Conservation (phyloP, 2,888 invertebrate species). For the Diplazon laetatorius region DNA sequence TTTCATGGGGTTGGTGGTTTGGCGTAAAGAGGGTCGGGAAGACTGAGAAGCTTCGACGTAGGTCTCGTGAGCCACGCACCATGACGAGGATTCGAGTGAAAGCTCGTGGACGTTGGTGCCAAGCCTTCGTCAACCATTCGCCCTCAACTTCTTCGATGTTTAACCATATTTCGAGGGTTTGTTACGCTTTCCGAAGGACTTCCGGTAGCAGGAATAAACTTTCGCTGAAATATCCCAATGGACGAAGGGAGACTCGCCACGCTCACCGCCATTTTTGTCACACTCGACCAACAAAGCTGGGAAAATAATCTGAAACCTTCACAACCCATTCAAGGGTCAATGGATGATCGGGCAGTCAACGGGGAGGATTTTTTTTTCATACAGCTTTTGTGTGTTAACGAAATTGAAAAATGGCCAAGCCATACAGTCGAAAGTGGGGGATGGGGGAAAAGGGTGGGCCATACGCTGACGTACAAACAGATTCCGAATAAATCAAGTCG, state of each 20-base stretch:
- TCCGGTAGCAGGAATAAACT: conserved; percentile 55
- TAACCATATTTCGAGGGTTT: conserved; percentile 62
- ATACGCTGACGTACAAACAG: conserved; percentile 40
- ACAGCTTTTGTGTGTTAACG: conserved; percentile 19
- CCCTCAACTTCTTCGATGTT: conserved; percentile 44
- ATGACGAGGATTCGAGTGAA: conserved; percentile 58
- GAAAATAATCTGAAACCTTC: conserved; percentile 42
- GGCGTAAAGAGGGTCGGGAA: conserved; percentile 58
- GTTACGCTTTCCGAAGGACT: conserved; percentile 55
- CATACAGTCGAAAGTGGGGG: not conserved
- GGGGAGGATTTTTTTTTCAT: not conserved
- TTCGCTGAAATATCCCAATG: conserved; percentile 37
- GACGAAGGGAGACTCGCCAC: not conserved
- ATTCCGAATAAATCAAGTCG: conserved; percentile 62
- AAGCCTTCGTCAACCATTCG: conserved; percentile 55
- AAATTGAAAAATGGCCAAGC: conserved; percentile 35
- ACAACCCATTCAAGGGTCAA: conserved; percentile 16
- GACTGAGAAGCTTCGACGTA: conserved; percentile 52
- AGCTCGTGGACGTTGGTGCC: conserved; percentile 65
- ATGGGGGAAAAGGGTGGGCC: conserved; percentile 3
- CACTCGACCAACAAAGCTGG: conserved; percentile 45
- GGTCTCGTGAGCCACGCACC: conserved; percentile 49
- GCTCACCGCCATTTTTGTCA: conserved; percentile 10
- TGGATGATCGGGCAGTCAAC: not conserved
- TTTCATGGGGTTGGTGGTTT: conserved; percentile 55